phyloP scores from a whole-genome alignment of 2,888 invertebrate species.

The Ernsta delagoae region DNA sequence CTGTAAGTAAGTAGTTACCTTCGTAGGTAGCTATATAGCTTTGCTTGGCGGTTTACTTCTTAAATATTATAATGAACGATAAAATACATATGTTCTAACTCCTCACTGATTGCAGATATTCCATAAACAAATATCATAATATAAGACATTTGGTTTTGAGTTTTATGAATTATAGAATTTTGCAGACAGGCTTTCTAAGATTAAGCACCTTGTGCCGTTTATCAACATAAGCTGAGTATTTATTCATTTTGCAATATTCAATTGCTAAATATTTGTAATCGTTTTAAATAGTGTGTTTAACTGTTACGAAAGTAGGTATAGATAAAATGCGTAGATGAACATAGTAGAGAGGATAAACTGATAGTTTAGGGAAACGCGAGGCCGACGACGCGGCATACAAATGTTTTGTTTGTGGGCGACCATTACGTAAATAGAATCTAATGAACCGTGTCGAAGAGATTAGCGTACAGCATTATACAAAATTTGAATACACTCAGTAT shows the following conservation, averaged over 20 bases:
- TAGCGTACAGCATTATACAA: conserved; percentile 4
- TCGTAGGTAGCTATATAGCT: too few relatives aligned
- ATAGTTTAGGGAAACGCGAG: conserved; percentile 33
- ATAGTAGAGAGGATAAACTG: conserved; percentile 8
- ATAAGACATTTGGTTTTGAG: too few relatives aligned
- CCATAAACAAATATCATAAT: too few relatives aligned
- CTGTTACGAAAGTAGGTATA: conserved; percentile 32
- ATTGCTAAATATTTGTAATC: background rate
- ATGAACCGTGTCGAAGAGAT: conserved; percentile 18
- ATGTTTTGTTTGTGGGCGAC: conserved; percentile 26
- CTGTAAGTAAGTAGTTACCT: too few relatives aligned
- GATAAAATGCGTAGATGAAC: too few relatives aligned
- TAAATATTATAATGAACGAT: too few relatives aligned
- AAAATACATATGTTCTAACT: too few relatives aligned
- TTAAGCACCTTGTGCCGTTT: background rate
- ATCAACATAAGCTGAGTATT: background rate
- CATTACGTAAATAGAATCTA: conserved; percentile 34
- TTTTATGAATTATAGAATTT: too few relatives aligned
- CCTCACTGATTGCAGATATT: too few relatives aligned
- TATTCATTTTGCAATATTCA: too few relatives aligned
- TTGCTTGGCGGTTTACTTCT: too few relatives aligned
- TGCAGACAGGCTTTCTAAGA: background rate
- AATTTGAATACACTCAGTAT: conserved; percentile 18
- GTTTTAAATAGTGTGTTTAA: conserved; percentile 2
- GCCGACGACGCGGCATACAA: conserved; percentile 20